phyloP scores from a whole-genome alignment of 92 coral and sea anemone genomes.

The Phenganax marumi region DNA sequence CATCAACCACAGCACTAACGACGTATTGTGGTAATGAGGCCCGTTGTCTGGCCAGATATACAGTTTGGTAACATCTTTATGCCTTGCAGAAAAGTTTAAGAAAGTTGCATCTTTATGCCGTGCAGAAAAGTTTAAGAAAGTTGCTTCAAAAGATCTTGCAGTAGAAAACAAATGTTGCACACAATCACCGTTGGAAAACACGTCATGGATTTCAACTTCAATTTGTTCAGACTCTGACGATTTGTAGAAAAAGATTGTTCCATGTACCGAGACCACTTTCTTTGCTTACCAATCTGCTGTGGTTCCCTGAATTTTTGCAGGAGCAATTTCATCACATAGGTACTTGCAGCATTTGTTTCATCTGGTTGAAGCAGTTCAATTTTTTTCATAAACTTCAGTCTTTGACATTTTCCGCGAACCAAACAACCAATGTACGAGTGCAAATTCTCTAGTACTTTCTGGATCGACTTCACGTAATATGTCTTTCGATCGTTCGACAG shows the following conservation, averaged over 20 bases:
- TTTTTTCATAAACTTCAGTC: conserved; percentile 25
- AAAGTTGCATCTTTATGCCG: no score
- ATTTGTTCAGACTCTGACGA: not conserved
- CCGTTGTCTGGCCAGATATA: conserved; percentile 54
- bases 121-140: conserved; percentile 30
- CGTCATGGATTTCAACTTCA: conserved; percentile 16
- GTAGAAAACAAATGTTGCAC: not conserved
- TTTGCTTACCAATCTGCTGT: conserved; percentile 48
- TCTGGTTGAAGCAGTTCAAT: conserved; percentile 33
- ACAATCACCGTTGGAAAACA: conserved; percentile 15
- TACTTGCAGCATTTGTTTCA: conserved; percentile 50
- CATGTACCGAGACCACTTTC: conserved; percentile 46
- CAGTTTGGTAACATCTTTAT: conserved; percentile 24
- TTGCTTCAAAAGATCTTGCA: conserved; percentile 48
- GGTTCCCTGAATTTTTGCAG: conserved; percentile 47
- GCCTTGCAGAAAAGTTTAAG: no score
- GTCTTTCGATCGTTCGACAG: not conserved
- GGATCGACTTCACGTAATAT: not conserved
- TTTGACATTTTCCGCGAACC: conserved; percentile 48
- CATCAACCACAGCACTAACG: conserved; percentile 41
- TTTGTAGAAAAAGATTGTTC: conserved; percentile 43
- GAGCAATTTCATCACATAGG: conserved; percentile 49
- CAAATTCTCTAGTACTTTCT: conserved; percentile 26
- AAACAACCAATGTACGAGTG: conserved; percentile 29
- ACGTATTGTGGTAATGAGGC: conserved; percentile 49